Evolutionary conservation across 2,113 vertebrate species (phyloP).

Genomic region (Sturnira hondurensis): DNA sequence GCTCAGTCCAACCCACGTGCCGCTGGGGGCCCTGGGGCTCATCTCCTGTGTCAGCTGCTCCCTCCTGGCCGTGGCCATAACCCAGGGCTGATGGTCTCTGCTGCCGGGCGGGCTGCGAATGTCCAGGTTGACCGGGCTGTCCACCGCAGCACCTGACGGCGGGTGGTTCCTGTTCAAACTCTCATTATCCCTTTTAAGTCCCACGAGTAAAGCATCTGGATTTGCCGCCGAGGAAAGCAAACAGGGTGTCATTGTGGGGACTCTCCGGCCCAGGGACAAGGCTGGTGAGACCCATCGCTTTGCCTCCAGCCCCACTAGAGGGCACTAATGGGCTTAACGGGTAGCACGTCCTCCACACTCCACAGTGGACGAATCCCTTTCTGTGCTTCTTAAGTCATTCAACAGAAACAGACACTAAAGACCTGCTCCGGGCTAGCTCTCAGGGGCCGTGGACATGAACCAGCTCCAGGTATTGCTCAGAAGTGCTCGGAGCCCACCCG

Average conservation of each 20-base stretch:
- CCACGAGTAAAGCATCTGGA: not conserved
- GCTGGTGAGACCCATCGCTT: not conserved
- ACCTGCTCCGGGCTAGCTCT: not conserved
- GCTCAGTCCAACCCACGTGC: not conserved
- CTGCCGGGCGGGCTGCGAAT: not conserved
- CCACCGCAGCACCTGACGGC: not conserved
- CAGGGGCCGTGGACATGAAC: accelerated
- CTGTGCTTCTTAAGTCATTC: not conserved
- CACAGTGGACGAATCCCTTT: not conserved
- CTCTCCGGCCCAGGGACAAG: accelerated
- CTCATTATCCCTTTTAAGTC: not conserved
- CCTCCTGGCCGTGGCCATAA: not conserved
- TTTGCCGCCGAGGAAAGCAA: not conserved
- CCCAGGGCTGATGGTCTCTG: not conserved
- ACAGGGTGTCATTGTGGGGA: not conserved
- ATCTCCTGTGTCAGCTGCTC: not conserved
- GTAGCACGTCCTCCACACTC: no score
- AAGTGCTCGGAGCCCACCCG: not conserved
- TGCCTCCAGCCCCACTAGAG: no score
- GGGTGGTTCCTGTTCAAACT: not conserved
- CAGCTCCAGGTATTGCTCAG: not conserved
- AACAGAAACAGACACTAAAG: not conserved
- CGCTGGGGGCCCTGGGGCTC: not conserved
- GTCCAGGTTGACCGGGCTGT: not conserved
- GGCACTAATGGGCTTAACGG: not conserved